phyloP scores from a whole-genome alignment of 2,797 vertebrate genomes.

The Caiman crocodilus region DNA sequence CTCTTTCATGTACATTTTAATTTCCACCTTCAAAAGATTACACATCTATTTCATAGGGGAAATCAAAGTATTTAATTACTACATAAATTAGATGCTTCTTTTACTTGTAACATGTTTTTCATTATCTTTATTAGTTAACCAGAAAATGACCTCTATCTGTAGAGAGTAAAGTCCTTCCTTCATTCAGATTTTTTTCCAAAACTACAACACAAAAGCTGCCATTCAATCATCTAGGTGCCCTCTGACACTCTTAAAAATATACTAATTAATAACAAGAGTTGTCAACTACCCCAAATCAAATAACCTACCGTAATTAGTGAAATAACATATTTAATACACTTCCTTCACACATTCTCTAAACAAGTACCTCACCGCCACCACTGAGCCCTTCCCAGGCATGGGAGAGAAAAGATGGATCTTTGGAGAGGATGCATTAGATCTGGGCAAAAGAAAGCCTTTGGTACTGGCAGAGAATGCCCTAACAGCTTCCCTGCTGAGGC shows the following conservation, averaged over 20 bases:
- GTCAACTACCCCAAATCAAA: neutral
- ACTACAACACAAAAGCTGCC: neutral
- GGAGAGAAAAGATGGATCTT: neutral
- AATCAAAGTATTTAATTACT: neutral
- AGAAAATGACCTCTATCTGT: neutral
- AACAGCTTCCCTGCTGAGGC: neutral
- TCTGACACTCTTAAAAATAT: neutral
- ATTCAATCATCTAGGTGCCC: neutral
- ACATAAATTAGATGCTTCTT: neutral
- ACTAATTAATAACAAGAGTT: neutral
- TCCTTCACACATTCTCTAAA: neutral
- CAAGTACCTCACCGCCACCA: neutral
- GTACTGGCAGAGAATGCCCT: neutral
- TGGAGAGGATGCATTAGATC: neutral
- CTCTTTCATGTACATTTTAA: neutral
- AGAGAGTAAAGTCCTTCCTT: neutral
- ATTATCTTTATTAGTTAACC: neutral
- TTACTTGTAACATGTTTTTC: neutral
- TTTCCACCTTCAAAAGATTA: neutral
- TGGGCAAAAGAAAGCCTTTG: neutral
- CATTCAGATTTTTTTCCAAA: neutral
- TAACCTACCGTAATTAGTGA: neutral
- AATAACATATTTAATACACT: neutral
- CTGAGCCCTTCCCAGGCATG: neutral
- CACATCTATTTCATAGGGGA: neutral